Base-by-base conservation (phyloP, 2,797 vertebrate species). In the Sandelia bainsii region DNA sequence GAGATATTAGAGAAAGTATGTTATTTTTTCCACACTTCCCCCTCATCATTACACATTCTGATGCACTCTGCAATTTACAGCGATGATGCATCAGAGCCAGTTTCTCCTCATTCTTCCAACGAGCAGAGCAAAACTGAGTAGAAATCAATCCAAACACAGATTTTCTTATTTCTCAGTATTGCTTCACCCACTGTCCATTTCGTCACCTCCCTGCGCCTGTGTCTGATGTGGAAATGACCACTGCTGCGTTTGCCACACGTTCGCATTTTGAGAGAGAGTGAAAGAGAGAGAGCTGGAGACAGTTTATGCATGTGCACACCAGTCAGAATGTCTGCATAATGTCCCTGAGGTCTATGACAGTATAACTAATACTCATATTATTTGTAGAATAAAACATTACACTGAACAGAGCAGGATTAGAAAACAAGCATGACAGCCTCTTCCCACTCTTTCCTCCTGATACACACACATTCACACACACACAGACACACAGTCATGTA, bases 311-410 rank as follows among this genome's bases (percentile, higher is more conserved):
- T 78, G 80, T 69, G 63, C 27, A 48, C 19, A 53, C 62, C 79
- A 81, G 70, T 82, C 62, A 76, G 80, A 79, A 79, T 72, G 79
- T 86, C 78, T 87, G 77, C 75, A 81, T 71, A 83, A 82, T 81
- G 51, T 83, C 87, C 83, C 85, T 16, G 22, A 87, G 81, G 84
- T 86, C 70, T 82, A 60, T 65, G 74, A 84, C 85, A 74, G 69
- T 82, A 90, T 82, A 90, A 90, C 83, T 89, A 88, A 91, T 89
- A 88, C 80, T 83, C 86, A 66, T 83, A 79, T 90, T 91, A 91
- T 81, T 85, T 73, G 69, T 70, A 72, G 75, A 87, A 91, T 91
- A 89, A 86, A 84, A 85, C 80, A 89, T 87, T 72, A 79, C 20
- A 17, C 67, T 70, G 77, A 80, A 90, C 72, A 82, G 76, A 83